Conservation (phyloP, 2,797 vertebrate genomes). For the Phylloscopus collybita region DNA sequence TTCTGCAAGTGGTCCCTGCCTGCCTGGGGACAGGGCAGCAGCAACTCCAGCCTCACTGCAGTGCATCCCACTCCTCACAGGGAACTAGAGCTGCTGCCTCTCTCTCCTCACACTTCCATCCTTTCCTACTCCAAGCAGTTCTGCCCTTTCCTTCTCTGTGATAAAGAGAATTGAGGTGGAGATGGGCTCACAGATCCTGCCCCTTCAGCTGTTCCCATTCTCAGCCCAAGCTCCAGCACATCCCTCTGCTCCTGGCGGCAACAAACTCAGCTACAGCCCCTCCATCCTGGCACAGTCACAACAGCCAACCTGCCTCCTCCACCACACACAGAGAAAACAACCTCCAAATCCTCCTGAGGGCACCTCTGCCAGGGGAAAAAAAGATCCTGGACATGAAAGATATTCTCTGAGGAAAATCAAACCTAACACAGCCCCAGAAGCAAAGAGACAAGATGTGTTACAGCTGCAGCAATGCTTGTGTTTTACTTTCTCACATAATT, state of each 20-base stretch:
- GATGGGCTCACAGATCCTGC: background rate
- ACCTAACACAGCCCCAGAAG: background rate
- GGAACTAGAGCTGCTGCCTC: background rate
- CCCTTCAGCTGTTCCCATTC: background rate
- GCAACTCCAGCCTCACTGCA: background rate
- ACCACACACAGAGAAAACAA: background rate
- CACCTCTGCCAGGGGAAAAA: background rate
- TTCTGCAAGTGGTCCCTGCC: background rate
- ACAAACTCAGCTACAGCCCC: background rate
- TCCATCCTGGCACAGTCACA: background rate
- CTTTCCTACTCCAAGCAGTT: background rate
- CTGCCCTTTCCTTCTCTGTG: background rate
- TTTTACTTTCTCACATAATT: background rate
- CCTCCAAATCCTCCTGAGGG: background rate
- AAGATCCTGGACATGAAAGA: background rate
- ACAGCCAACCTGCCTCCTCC: background rate
- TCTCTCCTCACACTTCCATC: background rate
- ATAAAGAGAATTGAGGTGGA: background rate
- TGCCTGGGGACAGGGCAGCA: background rate
- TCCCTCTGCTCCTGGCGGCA: background rate
- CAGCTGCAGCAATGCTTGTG: background rate
- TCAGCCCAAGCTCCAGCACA: background rate
- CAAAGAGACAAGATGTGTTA: background rate
- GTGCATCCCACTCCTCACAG: background rate
- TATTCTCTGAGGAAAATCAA: background rate